These are phyloP conservation scores for Tricholaema leucomelas DNA, from an alignment of 2,113 vertebrate species.

Conservation along the genomic window DNA sequence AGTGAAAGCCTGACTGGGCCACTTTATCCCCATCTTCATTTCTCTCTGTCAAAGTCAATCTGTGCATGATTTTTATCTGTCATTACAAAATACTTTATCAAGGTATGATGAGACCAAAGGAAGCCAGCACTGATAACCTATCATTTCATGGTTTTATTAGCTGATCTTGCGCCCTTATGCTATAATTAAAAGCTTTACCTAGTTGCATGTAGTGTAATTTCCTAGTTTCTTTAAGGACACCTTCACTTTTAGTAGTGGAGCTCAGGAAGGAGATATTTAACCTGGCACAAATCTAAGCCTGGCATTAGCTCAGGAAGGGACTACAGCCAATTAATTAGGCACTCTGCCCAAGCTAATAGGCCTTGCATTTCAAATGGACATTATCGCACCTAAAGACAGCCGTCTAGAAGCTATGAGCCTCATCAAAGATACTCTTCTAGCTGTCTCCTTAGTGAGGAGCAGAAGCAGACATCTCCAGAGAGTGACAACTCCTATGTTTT, in stretches of 20 bases:
- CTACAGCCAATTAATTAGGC: slow-evolving; percentile 21
- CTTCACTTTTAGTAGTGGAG: neutral
- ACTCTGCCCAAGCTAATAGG: neutral
- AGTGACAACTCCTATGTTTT: neutral
- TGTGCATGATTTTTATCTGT: neutral
- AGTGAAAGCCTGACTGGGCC: neutral
- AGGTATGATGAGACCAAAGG: neutral
- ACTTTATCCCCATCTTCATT: neutral
- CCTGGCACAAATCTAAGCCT: neutral
- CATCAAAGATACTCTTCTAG: neutral
- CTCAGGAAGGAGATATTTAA: neutral
- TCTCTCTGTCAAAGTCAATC: neutral
- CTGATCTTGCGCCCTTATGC: neutral
- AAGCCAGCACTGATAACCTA: neutral
- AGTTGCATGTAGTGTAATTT: neutral
- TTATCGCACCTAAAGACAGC: neutral
- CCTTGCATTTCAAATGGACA: neutral
- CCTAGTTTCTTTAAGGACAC: neutral
- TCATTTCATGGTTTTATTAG: neutral
- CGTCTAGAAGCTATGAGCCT: neutral
- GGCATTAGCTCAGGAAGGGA: neutral
- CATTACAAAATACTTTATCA: neutral
- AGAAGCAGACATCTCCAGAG: neutral
- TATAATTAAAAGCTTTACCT: neutral
- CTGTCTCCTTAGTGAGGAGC: neutral